These are phyloP conservation scores for Artibeus lituratus DNA, from an alignment of 2,797 vertebrate genomes.

Conservation along the genomic window DNA sequence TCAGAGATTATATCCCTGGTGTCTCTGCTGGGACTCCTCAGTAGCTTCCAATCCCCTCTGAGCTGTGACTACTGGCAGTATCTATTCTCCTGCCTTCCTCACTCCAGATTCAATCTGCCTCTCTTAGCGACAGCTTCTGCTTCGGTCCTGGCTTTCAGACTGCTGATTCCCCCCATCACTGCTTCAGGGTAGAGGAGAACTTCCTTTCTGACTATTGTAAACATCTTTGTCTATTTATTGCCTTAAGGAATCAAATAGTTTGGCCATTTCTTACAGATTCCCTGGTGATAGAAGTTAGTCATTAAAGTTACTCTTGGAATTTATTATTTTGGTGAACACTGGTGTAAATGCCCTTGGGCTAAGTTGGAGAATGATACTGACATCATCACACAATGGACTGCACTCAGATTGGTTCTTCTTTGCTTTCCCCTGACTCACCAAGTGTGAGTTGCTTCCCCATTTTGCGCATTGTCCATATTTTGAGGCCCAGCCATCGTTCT, in stretches of 20 bases:
- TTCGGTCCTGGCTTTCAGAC: neutral
- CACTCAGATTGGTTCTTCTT: neutral
- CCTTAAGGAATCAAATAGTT: neutral
- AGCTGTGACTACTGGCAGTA: neutral
- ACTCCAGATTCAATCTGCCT: neutral
- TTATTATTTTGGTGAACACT: neutral
- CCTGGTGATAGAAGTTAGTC: neutral
- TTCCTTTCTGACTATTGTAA: neutral
- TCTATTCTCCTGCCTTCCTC: neutral
- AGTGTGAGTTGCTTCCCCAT: neutral
- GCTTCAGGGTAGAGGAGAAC: neutral
- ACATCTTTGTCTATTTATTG: neutral
- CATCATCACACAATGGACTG: neutral
- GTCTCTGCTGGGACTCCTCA: neutral
- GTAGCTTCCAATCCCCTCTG: neutral
- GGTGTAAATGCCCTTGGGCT: neutral
- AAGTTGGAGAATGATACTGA: neutral
- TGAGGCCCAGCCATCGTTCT: neutral
- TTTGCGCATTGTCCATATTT: neutral
- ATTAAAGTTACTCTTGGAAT: neutral
- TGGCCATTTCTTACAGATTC: neutral
- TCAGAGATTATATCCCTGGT: neutral
- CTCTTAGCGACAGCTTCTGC: neutral
- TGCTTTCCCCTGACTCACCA: neutral
- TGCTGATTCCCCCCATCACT: neutral